Base-by-base conservation (phyloP, 2,888 invertebrate species). In the Hydrotaea cyrtoneurina region DNA sequence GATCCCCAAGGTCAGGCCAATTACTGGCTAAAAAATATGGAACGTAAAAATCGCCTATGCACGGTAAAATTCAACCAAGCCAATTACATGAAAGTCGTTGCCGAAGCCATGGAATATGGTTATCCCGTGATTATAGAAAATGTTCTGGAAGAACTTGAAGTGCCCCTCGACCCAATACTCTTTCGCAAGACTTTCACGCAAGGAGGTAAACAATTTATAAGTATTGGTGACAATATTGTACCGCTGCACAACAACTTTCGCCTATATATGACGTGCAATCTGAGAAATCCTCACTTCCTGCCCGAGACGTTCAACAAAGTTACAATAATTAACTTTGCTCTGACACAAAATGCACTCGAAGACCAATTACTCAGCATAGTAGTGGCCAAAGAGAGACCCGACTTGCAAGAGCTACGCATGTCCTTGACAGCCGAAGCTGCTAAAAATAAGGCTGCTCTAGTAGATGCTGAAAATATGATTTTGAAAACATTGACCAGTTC, bases 1-100 rank as follows among this genome's bases (percentile, higher is more conserved):
- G 98, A 98, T 93, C 98, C 98, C 0, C 98, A 98, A 93, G 96
- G 96, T 11, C 98, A 98, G 91, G 98, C 98, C 39, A 97, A 97
- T 90, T 97, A 96, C 90, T 98, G 98, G 98, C 95, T 98, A 46
- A 95, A 96, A 87, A 96, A 96, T 88, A 96, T 97, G 96, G 98
- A 97, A 90, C 91, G 93, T 85, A 87, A 89, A 59, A 92, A 93
- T 88, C 90, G 90, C 0, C 80, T 93, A 0, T 90, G 88, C 31
- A 89, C 90, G 0, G 90, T 92, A 2, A 92, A 93, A 83, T 92
- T 92, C 75, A 92, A 91, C 75, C 92, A 93, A 86, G 76, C 89
- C 19, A 90, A 92, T 82, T 93, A 92, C 78, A 92, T 92, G 92
- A 92, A 90, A 82, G 74, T 91, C 1, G 90, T 96, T 72, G 96